These are phyloP conservation scores for Chaetops frenatus DNA, from an alignment of 2,113 vertebrate species.

Conservation along the genomic window DNA sequence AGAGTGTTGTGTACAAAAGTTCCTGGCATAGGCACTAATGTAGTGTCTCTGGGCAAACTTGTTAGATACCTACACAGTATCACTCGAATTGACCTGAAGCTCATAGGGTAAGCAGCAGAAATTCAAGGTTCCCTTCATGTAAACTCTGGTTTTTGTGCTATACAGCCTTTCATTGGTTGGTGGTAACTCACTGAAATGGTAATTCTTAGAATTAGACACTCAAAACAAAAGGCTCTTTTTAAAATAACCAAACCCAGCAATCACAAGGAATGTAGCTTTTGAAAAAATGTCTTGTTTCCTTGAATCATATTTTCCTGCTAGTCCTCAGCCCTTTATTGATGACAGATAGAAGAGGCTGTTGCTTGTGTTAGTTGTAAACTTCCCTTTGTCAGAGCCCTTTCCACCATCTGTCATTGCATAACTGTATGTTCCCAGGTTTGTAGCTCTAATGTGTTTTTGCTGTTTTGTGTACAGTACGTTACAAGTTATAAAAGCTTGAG, in stretches of 20 bases:
- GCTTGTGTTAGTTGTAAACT: constrained; percentile 39
- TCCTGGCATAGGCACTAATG: not conserved
- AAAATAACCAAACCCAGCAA: constrained; percentile 45
- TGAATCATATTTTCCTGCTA: constrained; percentile 54
- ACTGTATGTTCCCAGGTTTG: constrained; percentile 58
- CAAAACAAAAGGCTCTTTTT: constrained; percentile 35
- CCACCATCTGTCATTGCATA: constrained; percentile 61
- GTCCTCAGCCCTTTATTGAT: constrained; percentile 40
- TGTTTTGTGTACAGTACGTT: constrained; percentile 67
- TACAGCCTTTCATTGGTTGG: not conserved
- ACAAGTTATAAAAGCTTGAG: constrained; percentile 68
- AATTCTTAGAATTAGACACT: constrained; percentile 35
- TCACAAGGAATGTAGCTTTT: constrained; percentile 43
- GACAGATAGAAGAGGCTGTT: constrained; percentile 46
- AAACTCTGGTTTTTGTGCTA: not conserved
- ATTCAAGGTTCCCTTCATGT: not conserved
- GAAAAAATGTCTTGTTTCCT: constrained; percentile 33
- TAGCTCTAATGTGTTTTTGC: constrained; percentile 50
- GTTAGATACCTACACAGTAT: not conserved
- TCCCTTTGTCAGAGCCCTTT: constrained; percentile 51
- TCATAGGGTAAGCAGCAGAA: not conserved
- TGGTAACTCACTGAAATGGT: constrained; percentile 2
- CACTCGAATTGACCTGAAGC: not conserved
- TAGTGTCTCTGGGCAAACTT: not conserved
- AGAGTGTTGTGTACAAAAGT: not conserved